These are phyloP conservation scores for Germaria angustata DNA, from an alignment of 2,888 invertebrate genomes.

Conservation along the genomic window DNA sequence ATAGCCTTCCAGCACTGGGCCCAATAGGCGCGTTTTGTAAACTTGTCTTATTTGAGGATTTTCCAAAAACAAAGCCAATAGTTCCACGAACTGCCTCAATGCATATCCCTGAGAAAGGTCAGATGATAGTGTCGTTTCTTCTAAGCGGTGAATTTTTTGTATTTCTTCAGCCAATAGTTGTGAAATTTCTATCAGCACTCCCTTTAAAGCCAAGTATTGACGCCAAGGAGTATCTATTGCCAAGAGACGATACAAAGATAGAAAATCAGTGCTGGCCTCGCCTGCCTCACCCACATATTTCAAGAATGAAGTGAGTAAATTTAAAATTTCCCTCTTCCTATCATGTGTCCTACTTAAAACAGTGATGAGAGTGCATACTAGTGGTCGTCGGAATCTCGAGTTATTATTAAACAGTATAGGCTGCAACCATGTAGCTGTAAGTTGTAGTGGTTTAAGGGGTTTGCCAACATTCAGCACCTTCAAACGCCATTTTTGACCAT, in stretches of 20 bases:
- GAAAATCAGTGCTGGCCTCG: slow-evolving; percentile 95
- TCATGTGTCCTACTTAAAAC: slow-evolving; percentile 87
- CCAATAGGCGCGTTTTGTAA: slow-evolving; percentile 93
- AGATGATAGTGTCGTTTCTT: slow-evolving; percentile 95
- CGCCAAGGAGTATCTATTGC: slow-evolving; percentile 95
- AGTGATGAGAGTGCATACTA: slow-evolving; percentile 93
- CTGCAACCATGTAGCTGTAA: slow-evolving; percentile 89
- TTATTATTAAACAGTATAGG: slow-evolving; percentile 96
- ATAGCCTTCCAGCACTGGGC: slow-evolving; percentile 89
- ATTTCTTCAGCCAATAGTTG: slow-evolving; percentile 93
- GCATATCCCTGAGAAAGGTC: slow-evolving; percentile 97
- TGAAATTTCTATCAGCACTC: slow-evolving; percentile 91
- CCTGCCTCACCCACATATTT: slow-evolving; percentile 92
- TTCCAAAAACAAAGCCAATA: slow-evolving; percentile 93
- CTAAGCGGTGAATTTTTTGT: slow-evolving; percentile 91
- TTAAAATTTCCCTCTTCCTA: slow-evolving; percentile 87
- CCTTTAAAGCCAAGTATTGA: slow-evolving; percentile 93
- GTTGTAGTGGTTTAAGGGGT: slow-evolving; percentile 80
- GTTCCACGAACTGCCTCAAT: slow-evolving; percentile 92
- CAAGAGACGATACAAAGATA: slow-evolving; percentile 90
- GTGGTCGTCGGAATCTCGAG: slow-evolving; percentile 92
- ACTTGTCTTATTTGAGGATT: slow-evolving; percentile 92
- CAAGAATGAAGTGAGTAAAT: slow-evolving; percentile 92
- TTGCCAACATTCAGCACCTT: slow-evolving; percentile 75
- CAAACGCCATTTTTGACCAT: slow-evolving; percentile 85